Conservation (phyloP, 2,113 vertebrate species). For the Oncorhynchus tshawytscha region DNA sequence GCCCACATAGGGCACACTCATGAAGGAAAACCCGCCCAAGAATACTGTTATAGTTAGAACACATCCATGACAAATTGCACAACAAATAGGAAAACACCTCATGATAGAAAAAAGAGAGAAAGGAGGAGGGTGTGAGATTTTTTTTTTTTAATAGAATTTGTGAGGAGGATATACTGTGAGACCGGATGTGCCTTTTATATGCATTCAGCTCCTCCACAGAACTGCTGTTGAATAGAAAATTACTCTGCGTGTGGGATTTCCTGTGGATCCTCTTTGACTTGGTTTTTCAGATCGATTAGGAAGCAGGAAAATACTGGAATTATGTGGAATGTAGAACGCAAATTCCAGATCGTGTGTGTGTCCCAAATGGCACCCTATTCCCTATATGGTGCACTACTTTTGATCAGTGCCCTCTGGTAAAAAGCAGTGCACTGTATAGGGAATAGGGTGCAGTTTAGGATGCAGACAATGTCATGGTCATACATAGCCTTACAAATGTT, state of each 20-base stretch:
- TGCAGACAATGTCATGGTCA: no score
- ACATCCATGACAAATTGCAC: slow-evolving; percentile 41
- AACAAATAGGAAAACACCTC: slow-evolving; percentile 35
- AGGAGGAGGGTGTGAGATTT: not conserved
- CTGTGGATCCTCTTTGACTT: not conserved
- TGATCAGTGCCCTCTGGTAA: no score
- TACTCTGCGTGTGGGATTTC: not conserved
- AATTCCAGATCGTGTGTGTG: no score
- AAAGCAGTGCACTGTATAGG: no score
- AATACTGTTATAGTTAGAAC: slow-evolving; percentile 31
- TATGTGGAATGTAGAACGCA: no score
- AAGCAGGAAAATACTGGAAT: no score
- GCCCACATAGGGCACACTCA: slow-evolving; percentile 25
- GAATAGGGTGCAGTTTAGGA: no score
- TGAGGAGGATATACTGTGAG: not conserved
- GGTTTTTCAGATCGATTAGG: no score
- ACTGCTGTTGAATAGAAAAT: not conserved
- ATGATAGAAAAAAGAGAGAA: not conserved
- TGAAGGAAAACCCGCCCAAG: slow-evolving; percentile 42
- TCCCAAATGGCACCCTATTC: no score
- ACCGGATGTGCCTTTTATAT: not conserved
- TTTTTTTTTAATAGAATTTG: not conserved
- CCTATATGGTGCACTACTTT: no score
- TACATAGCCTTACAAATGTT: no score
- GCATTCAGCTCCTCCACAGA: not conserved